These are phyloP conservation scores for Encarsia formosa DNA, from an alignment of 2,888 invertebrate species.

Conservation along the genomic window DNA sequence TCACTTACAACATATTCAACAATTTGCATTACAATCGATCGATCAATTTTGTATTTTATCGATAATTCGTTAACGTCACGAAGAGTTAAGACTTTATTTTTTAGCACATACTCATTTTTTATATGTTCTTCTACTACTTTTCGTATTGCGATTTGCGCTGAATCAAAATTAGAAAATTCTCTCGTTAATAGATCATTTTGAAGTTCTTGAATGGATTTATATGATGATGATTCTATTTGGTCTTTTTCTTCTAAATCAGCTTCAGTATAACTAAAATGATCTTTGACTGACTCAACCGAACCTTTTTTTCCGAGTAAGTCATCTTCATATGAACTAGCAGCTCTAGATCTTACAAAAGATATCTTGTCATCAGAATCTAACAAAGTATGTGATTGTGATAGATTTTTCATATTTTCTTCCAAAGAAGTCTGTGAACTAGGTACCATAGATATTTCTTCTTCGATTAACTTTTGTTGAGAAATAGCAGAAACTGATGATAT, in stretches of 20 bases:
- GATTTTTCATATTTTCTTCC: slow-evolving; percentile 34
- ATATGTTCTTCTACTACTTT: slow-evolving; percentile 31
- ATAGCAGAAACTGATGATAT: too few relatives aligned
- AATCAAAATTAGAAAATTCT: slow-evolving; percentile 3
- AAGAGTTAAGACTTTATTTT: slow-evolving; percentile 31
- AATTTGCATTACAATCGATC: slow-evolving; percentile 29
- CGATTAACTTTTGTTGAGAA: slow-evolving; percentile 1
- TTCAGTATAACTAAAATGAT: background rate
- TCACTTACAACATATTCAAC: slow-evolving; percentile 32
- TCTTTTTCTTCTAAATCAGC: slow-evolving; percentile 14
- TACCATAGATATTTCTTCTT: slow-evolving; percentile 14
- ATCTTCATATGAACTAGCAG: slow-evolving; percentile 42
- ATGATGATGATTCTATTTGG: slow-evolving; percentile 9
- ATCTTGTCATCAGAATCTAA: slow-evolving; percentile 40
- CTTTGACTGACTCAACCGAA: slow-evolving; percentile 10
- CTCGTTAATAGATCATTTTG: slow-evolving; percentile 3
- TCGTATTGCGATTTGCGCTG: slow-evolving; percentile 20
- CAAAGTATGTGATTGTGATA: slow-evolving; percentile 43
- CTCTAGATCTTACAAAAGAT: slow-evolving; percentile 39
- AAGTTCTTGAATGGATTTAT: slow-evolving; percentile 8
- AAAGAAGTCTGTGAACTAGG: slow-evolving; percentile 29
- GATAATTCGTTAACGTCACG: slow-evolving; percentile 31
- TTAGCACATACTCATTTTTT: slow-evolving; percentile 32
- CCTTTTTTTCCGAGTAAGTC: slow-evolving; percentile 32
- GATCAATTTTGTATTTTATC: slow-evolving; percentile 30